Conservation (phyloP, 23 tunicate species). For the Aplidium turbinatum region DNA sequence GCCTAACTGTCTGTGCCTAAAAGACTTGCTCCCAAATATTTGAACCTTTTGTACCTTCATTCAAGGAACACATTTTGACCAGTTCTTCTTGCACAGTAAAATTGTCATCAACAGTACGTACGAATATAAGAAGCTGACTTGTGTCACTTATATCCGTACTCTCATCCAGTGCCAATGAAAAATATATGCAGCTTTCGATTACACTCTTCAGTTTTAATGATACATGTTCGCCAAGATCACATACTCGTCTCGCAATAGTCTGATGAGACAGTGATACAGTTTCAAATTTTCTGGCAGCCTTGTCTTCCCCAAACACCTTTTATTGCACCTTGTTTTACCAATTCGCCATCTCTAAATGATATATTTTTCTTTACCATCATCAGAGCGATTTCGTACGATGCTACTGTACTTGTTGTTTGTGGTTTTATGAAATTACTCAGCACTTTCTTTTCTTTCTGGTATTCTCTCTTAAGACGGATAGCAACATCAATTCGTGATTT, state of each 20-base stretch:
- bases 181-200: constrained; percentile 56
- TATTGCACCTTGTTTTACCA: constrained; percentile 51
- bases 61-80: constrained; percentile 24
- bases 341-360: constrained; percentile 55
- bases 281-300: constrained; percentile 48
- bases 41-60: constrained; percentile 51
- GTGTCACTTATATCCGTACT: constrained; percentile 47
- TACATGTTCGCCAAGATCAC: constrained; percentile 38
- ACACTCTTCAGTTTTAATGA: constrained; percentile 40
- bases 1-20: too few species aligned
- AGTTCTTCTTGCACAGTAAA: constrained; percentile 60
- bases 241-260: constrained; percentile 45
- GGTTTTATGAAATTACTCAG: constrained; percentile 40
- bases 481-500: constrained; percentile 63
- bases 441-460: constrained; percentile 35
- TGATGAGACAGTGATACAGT: constrained; percentile 59
- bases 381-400: constrained; percentile 40
- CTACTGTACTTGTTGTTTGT: constrained; percentile 53
- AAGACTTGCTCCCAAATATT: too few species aligned
- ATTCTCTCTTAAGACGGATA: constrained; percentile 47
- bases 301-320: constrained; percentile 63
- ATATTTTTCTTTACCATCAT: constrained; percentile 35
- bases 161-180: constrained; percentile 55
- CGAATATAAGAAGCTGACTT: constrained; percentile 41
- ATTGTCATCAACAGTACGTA: constrained; percentile 30